phyloP scores from a whole-genome alignment of 1,140 invertebrate genomes.

The Prorops nasuta region DNA sequence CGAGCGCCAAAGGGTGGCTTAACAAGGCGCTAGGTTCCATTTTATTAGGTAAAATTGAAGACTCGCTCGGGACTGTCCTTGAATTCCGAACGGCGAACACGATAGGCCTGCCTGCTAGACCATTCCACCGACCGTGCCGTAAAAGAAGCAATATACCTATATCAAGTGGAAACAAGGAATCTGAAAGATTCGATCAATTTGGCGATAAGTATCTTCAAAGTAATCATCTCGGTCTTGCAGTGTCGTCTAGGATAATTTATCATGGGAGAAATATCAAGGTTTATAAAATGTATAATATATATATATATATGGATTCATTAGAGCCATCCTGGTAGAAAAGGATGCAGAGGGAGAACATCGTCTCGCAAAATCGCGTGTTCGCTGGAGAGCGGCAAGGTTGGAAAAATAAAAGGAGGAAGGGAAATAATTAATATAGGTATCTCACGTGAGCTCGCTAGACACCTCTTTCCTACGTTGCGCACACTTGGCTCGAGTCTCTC shows the following conservation, averaged over 20 bases:
- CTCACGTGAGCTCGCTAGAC: constrained; percentile 36
- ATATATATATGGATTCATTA: too few relatives aligned
- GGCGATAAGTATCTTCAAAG: too few relatives aligned
- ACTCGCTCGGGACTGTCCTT: constrained; percentile 32
- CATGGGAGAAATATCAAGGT: neutral
- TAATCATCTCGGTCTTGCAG: too few relatives aligned
- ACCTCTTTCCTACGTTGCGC: constrained; percentile 16
- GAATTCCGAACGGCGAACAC: too few relatives aligned
- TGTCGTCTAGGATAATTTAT: neutral
- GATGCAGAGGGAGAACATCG: neutral
- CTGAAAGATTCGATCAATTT: neutral
- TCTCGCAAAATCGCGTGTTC: constrained; percentile 26
- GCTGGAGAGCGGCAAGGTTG: constrained; percentile 17
- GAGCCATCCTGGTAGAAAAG: too few relatives aligned
- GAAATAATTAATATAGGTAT: constrained; percentile 49
- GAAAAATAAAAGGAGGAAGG: constrained; percentile 35
- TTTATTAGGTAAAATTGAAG: constrained; percentile 52
- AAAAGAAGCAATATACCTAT: neutral
- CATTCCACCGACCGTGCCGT: neutral
- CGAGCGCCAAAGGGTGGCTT: constrained; percentile 48
- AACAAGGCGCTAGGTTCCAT: constrained; percentile 49
- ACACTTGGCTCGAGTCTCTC: constrained; percentile 10
- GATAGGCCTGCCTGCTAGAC: too few relatives aligned
- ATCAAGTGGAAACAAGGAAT: neutral
- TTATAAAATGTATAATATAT: too few relatives aligned